Evolutionary conservation across 2,113 vertebrate genomes (phyloP).

Genomic region (Percopsis transmontana): DNA sequence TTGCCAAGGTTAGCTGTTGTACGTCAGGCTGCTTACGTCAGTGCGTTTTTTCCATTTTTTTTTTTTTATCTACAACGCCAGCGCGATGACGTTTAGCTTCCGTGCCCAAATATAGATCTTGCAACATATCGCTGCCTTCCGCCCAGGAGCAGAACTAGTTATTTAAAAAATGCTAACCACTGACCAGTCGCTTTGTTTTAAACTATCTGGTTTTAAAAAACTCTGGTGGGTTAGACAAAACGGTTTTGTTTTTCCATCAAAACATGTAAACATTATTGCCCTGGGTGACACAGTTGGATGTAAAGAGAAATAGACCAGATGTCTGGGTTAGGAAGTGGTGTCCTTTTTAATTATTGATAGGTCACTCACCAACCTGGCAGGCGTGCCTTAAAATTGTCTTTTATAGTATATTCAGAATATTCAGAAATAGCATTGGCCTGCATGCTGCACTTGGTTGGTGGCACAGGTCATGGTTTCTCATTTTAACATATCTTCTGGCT

Average conservation of each 20-base stretch:
- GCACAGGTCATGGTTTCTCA: background rate
- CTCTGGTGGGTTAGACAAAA: background rate
- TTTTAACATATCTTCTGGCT: background rate
- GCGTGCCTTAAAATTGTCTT: background rate
- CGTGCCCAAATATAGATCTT: constrained; percentile 70
- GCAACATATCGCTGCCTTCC: background rate
- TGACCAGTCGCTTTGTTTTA: background rate
- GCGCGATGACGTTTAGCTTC: constrained; percentile 69
- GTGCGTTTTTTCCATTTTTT: constrained; percentile 69
- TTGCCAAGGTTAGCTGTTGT: constrained; percentile 66
- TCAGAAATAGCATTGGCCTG: background rate
- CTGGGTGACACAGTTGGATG: constrained; percentile 8
- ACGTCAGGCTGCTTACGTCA: constrained; percentile 74
- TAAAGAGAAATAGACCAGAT: background rate
- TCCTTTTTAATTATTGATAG: constrained; percentile 11
- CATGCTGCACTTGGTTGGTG: background rate
- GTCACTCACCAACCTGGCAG: constrained; percentile 1
- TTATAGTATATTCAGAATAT: constrained; percentile 3
- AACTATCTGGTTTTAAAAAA: background rate
- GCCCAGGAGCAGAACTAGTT: background rate
- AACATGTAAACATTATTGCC: no score
- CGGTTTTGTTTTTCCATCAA: background rate
- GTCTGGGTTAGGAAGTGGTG: background rate
- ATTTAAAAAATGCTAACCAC: background rate
- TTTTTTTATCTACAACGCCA: constrained; percentile 49